Conservation (phyloP, 2,888 invertebrate species). For the Scaptomyza parva region DNA sequence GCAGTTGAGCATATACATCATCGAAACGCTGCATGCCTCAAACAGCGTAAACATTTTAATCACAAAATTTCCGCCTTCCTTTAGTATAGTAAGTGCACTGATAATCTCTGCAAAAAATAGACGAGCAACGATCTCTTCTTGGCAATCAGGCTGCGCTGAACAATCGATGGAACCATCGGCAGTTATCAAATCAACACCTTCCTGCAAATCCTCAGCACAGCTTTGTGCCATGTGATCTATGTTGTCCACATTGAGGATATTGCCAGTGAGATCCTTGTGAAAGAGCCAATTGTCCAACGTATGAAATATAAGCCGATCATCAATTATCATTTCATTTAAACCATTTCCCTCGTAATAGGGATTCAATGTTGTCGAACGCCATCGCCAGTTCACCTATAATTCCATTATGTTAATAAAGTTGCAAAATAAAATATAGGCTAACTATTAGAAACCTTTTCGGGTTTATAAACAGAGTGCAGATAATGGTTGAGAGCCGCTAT, state of each 20-base stretch:
- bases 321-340: slow-evolving; percentile 87
- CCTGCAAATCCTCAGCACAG: slow-evolving; percentile 83
- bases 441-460: slow-evolving; percentile 86
- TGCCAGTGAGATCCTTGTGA: slow-evolving; percentile 93
- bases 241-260: slow-evolving; percentile 90
- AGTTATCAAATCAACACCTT: slow-evolving; percentile 89
- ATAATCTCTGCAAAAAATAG: slow-evolving; percentile 94
- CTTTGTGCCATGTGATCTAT: slow-evolving; percentile 87
- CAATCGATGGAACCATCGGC: slow-evolving; percentile 98
- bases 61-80: slow-evolving; percentile 90
- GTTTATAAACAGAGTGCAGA: slow-evolving; percentile 87
- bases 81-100: slow-evolving; percentile 90
- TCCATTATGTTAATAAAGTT: neutral
- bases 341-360: slow-evolving; percentile 96
- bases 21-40: slow-evolving; percentile 91
- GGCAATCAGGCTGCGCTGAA: slow-evolving; percentile 92
- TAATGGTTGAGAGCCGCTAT: slow-evolving; percentile 94
- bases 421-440: neutral
- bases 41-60: slow-evolving; percentile 96
- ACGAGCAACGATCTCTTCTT: slow-evolving; percentile 91
- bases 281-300: slow-evolving; percentile 94
- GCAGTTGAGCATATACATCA: slow-evolving; percentile 92
- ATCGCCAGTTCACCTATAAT: slow-evolving; percentile 89
- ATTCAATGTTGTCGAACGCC: slow-evolving; percentile 94
- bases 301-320: slow-evolving; percentile 93